phyloP scores from a whole-genome alignment of 2,797 vertebrate species.

The Tragopan temminckii region DNA sequence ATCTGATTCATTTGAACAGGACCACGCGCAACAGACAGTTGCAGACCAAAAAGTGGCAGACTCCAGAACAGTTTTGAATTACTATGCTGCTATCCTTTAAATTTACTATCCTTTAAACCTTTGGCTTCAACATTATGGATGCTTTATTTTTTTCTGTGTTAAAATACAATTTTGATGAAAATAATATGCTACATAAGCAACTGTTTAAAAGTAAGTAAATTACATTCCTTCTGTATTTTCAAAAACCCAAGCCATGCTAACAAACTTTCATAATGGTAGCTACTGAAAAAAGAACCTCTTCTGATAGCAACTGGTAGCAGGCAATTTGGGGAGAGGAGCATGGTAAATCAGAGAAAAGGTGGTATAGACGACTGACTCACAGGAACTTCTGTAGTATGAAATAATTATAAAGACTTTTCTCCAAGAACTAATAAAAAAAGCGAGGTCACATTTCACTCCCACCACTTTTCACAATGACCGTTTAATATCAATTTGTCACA shows the following conservation, averaged over 20 bases:
- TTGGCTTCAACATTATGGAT: not conserved
- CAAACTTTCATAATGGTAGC: not conserved
- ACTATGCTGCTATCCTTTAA: not conserved
- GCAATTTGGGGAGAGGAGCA: not conserved
- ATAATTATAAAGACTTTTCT: not conserved
- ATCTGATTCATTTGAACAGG: not conserved
- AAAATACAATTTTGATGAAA: not conserved
- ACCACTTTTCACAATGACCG: not conserved
- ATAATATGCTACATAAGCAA: not conserved
- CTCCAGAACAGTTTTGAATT: not conserved
- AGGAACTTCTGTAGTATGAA: not conserved
- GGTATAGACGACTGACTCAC: not conserved
- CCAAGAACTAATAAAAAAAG: conserved; percentile 35
- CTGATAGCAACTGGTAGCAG: not conserved
- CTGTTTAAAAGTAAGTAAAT: not conserved
- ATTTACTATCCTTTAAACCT: not conserved
- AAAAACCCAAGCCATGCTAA: not conserved
- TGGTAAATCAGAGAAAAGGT: conserved; percentile 3
- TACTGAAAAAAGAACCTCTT: not conserved
- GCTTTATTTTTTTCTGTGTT: not conserved
- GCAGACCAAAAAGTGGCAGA: not conserved
- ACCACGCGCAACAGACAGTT: not conserved
- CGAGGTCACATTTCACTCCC: conserved; percentile 34
- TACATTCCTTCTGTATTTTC: not conserved
- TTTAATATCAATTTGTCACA: conserved; percentile 46